These are phyloP conservation scores for Rhineura floridana DNA, from an alignment of 2,113 vertebrate species.

Conservation along the genomic window DNA sequence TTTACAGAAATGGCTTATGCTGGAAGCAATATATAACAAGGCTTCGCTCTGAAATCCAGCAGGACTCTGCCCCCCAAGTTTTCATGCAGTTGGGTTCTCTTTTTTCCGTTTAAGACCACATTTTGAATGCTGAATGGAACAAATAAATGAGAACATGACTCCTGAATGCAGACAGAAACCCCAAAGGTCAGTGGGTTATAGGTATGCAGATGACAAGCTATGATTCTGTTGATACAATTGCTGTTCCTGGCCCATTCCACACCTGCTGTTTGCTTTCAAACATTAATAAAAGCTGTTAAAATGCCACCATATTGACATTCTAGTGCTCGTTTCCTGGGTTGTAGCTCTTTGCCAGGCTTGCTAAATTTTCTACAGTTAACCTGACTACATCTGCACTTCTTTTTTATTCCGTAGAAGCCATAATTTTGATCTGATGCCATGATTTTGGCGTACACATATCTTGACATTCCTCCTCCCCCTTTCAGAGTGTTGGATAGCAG, in stretches of 20 bases:
- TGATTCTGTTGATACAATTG: slow-evolving; percentile 53
- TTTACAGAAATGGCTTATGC: slow-evolving; percentile 7
- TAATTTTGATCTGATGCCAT: not conserved
- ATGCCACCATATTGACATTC: slow-evolving; percentile 37
- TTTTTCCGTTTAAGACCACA: slow-evolving; percentile 9
- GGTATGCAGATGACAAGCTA: slow-evolving; percentile 46
- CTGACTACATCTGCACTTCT: not conserved
- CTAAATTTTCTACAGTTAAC: slow-evolving; percentile 28
- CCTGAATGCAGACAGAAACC: slow-evolving; percentile 35
- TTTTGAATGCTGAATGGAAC: slow-evolving; percentile 42
- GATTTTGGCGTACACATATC: slow-evolving; percentile 4
- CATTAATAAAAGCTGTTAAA: slow-evolving; percentile 44
- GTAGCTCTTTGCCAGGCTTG: slow-evolving; percentile 11
- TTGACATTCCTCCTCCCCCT: not conserved
- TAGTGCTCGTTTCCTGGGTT: not conserved
- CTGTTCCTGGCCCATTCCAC: slow-evolving; percentile 22
- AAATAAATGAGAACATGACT: slow-evolving; percentile 40
- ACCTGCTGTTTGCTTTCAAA: slow-evolving; percentile 23
- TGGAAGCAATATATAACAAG: slow-evolving; percentile 15
- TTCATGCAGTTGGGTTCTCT: slow-evolving; percentile 13
- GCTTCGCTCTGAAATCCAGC: not conserved
- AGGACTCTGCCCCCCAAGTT: not conserved
- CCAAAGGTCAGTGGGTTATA: slow-evolving; percentile 59
- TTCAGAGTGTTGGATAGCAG: not conserved
- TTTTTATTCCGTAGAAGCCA: not conserved